These are phyloP conservation scores for Synanceia verrucosa DNA, from an alignment of 2,797 vertebrate genomes.

Conservation along the genomic window DNA sequence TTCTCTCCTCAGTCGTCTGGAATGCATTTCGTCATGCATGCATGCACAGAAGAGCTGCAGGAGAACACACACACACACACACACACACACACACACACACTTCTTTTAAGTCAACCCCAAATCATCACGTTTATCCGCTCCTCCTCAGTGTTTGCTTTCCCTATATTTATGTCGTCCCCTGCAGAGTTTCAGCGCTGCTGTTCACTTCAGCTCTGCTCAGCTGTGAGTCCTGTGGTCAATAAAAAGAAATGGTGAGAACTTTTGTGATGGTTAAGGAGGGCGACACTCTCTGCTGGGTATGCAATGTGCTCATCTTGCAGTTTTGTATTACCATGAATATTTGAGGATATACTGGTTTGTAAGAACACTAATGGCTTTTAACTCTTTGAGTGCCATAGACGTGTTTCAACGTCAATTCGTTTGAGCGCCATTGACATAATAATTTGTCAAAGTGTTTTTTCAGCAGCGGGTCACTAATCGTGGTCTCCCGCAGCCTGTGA, in stretches of 20 bases:
- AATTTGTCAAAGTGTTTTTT: too few species aligned
- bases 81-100: constrained; percentile 1
- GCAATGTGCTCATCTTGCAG: constrained; percentile 29
- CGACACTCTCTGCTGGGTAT: constrained; percentile 6
- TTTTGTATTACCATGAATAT: constrained; percentile 36
- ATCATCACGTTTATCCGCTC: constrained; percentile 52
- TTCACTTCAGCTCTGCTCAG: constrained; percentile 31
- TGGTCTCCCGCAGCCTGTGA: too few species aligned
- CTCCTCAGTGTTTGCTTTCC: constrained; percentile 56
- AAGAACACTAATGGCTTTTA: neutral
- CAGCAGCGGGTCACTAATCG: too few species aligned
- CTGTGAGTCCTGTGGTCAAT: constrained; percentile 18
- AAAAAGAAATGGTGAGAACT: constrained; percentile 15
- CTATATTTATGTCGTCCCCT: constrained; percentile 51
- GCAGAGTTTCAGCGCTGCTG: constrained; percentile 12
- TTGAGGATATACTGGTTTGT: neutral
- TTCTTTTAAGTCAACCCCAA: constrained; percentile 25
- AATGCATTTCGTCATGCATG: constrained; percentile 54
- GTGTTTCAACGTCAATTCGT: too few species aligned
- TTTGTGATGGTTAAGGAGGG: constrained; percentile 6
- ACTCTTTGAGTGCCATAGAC: neutral
- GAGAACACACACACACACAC: neutral
- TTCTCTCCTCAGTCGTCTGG: constrained; percentile 52
- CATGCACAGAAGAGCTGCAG: constrained; percentile 39
- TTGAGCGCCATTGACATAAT: too few species aligned